These are phyloP conservation scores for Maniola hyperantus DNA, from an alignment of 2,888 invertebrate genomes.

Conservation along the genomic window DNA sequence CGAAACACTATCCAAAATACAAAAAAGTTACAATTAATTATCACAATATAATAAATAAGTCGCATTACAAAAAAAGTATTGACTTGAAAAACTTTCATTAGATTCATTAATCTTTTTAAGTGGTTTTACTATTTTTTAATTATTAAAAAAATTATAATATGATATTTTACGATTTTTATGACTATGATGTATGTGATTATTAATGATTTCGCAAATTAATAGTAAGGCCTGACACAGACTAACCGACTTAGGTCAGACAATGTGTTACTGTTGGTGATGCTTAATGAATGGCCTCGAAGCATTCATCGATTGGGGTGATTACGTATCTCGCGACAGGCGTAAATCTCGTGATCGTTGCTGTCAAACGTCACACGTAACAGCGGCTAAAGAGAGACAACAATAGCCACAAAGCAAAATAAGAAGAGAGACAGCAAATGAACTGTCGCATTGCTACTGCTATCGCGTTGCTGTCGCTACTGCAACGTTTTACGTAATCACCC, in stretches of 20 bases:
- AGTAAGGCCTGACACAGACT: conserved; percentile 29
- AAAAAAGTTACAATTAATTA: conserved; percentile 52
- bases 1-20: conserved; percentile 43
- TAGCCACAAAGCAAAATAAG: no score
- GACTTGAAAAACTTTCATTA: conserved; percentile 62
- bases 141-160: conserved; percentile 43
- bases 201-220: conserved; percentile 42
- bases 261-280: no score
- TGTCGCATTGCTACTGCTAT: no score
- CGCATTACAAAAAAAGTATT: conserved; percentile 60
- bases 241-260: neutral
- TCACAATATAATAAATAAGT: conserved; percentile 68
- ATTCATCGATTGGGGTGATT: neutral
- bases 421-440: no score
- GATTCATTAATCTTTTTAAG: conserved; percentile 63
- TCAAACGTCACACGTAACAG: no score
- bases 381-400: no score
- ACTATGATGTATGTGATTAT: conserved; percentile 47
- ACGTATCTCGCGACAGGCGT: no score
- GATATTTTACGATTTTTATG: conserved; percentile 69
- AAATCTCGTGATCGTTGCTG: no score
- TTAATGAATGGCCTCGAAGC: no score
- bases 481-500: no score
- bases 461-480: no score
- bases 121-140: conserved; percentile 71